phyloP scores from a whole-genome alignment of 2,888 invertebrate species.

The Cloeon dipterum region DNA sequence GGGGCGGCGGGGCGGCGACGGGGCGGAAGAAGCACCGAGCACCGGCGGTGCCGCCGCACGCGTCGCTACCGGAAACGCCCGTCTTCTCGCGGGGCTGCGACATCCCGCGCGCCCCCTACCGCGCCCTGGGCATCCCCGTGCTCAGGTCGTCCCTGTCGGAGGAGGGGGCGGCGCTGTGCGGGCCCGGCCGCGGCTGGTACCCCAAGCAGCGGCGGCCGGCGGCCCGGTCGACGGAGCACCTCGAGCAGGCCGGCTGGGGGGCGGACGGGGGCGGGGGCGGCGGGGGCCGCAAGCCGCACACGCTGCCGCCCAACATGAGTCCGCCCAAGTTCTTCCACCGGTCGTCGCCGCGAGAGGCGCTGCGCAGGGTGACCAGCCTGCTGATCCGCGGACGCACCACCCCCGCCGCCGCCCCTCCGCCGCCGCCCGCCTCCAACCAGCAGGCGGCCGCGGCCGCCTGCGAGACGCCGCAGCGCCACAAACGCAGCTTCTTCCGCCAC shows the following conservation, averaged over 20 bases:
- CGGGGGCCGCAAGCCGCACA: conserved; percentile 49
- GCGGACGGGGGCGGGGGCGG: conserved; percentile 18
- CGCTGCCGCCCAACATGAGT: conserved; percentile 69
- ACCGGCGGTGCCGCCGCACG: neutral
- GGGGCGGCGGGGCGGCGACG: neutral
- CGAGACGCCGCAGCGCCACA: conserved; percentile 13
- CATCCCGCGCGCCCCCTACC: conserved; percentile 59
- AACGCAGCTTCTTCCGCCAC: conserved; percentile 71
- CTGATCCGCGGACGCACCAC: conserved; percentile 53
- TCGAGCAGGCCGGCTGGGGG: conserved; percentile 29
- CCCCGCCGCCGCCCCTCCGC: too few relatives aligned
- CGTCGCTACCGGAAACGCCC: conserved; percentile 66
- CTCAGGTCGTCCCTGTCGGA: neutral
- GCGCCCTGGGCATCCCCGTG: conserved; percentile 12
- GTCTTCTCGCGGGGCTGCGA: conserved; percentile 60
- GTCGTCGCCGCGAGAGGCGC: conserved; percentile 66
- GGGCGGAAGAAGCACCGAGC: neutral
- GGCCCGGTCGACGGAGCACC: conserved; percentile 46
- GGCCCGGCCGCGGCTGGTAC: conserved; percentile 12
- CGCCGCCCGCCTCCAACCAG: conserved; percentile 62
- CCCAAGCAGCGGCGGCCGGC: conserved; percentile 17
- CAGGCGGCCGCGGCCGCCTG: conserved; percentile 59
- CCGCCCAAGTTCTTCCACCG: conserved; percentile 68
- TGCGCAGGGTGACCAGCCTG: conserved; percentile 70
- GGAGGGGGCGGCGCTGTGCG: neutral